A percentile compares a stretch with the other conserved stretches of the same genome.
Evolutionary conservation across 2,888 invertebrate species (phyloP).

Genomic region (Leptura quadrifasciata): DNA sequence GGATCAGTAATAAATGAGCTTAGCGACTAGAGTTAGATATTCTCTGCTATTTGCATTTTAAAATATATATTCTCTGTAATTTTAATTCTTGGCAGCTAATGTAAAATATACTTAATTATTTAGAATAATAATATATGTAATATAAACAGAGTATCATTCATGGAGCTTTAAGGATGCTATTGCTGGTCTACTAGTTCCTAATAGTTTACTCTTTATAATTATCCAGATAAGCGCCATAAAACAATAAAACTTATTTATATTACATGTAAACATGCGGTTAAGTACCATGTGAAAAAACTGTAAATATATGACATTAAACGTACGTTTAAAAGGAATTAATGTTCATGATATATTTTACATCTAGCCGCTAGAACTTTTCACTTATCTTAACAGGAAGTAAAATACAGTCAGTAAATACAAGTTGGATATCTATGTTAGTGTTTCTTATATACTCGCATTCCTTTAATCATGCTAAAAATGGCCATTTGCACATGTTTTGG

Average conservation of each 20-base stretch:
- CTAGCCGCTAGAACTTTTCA: slow-evolving; percentile 62
- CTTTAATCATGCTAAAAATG: slow-evolving; percentile 37
- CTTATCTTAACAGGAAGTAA: slow-evolving; percentile 61
- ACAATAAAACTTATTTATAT: slow-evolving; percentile 28
- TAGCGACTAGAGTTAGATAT: too few relatives aligned
- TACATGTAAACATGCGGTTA: slow-evolving; percentile 19
- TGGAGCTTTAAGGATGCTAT: neutral
- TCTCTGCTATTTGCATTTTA: too few relatives aligned
- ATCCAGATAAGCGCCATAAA: slow-evolving; percentile 23
- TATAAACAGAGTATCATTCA: too few relatives aligned
- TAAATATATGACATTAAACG: slow-evolving; percentile 25
- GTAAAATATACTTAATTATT: too few relatives aligned
- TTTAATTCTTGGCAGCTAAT: too few relatives aligned
- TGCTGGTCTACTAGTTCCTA: neutral
- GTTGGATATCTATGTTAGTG: slow-evolving; percentile 64
- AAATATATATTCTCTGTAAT: too few relatives aligned
- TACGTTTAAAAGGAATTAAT: slow-evolving; percentile 25
- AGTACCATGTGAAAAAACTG: slow-evolving; percentile 27
- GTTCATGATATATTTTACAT: slow-evolving; percentile 48
- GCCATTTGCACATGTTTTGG: slow-evolving; percentile 40
- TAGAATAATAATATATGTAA: too few relatives aligned
- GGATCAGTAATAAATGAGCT: too few relatives aligned
- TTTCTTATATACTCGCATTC: slow-evolving; percentile 57
- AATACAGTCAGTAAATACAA: slow-evolving; percentile 45
- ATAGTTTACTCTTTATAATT: slow-evolving; percentile 7